These are phyloP conservation scores for Syngnathus typhle DNA, from an alignment of 2,113 vertebrate genomes.

Conservation along the genomic window DNA sequence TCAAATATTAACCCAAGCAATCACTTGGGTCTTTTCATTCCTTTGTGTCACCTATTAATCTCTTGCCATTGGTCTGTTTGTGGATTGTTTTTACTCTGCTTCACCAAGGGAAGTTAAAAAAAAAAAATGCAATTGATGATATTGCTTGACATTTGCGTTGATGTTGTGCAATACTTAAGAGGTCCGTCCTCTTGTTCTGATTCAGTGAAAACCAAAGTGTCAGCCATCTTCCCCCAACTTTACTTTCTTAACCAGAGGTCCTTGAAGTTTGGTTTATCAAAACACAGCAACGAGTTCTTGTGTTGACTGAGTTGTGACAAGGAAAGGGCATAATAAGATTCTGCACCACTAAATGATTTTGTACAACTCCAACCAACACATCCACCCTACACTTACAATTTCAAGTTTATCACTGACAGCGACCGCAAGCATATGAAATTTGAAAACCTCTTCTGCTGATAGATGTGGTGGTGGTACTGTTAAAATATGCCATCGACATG, in stretches of 20 bases:
- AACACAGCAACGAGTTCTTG: not conserved
- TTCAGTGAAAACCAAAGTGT: not conserved
- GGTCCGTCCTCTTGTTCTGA: no score
- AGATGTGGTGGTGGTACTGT: not conserved
- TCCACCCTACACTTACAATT: no score
- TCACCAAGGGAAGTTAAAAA: constrained; percentile 5
- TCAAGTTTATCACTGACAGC: not conserved
- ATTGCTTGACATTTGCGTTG: not conserved
- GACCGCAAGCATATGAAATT: not conserved
- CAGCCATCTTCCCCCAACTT: not conserved
- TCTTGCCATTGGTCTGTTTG: constrained; percentile 28
- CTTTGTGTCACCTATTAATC: constrained; percentile 41
- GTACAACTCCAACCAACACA: no score
- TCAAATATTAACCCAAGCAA: constrained; percentile 74
- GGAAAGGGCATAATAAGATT: not conserved
- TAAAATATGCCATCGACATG: not conserved
- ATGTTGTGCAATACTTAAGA: no score
- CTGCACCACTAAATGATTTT: not conserved
- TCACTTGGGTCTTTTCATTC: constrained; percentile 54
- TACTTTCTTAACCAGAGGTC: not conserved
- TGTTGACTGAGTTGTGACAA: not conserved
- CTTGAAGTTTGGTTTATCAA: not conserved
- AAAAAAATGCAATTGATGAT: not conserved
- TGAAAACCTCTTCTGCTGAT: not conserved
- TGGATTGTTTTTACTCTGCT: constrained; percentile 25